Evolutionary conservation across 2,888 invertebrate species (phyloP), one percentile per base, ranked within the genome.

Genomic region (Dasypolia templi): DNA sequence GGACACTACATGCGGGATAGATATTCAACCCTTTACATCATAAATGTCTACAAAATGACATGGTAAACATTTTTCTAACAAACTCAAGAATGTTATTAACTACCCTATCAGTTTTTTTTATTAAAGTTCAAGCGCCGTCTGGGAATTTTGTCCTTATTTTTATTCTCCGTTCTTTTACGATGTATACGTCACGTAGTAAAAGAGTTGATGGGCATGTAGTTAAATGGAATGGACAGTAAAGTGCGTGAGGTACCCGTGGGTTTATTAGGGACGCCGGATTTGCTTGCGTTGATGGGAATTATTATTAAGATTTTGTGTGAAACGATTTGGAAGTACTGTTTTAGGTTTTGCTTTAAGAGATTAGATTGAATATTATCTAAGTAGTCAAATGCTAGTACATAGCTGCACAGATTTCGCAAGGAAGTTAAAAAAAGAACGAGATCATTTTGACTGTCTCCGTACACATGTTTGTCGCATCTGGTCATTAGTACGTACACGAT

Each of bases 111-210:
- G 62, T 83, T 70, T 63, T 84, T n/a, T 67, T 81, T 84, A 81
- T 81, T 62, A 72, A 71, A 68, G 69, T 75, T 58, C 55, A 81
- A 62, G n/a, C 71, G 49, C 49, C 35, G 84, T 76, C 81, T 76
- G 61, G 58, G 81, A 72, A 84, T 81, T 46, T 62, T 26, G 61
- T 58, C 53, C 61, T 76, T 81, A 84, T 76, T 82, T 84, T 75
- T 84, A 82, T 68, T 49, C 61, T 71, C 42, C 65, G 81, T 81
- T 81, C 71, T 81, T 81, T 82, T 84, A 82, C 82, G 81, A 81
- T 58, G 53, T 84, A 67, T 71, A 75, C 82, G 68, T 82, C 82
- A 76, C 84, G 71, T 84, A 81, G 68, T 82, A 72, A 84, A 76
- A 84, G 61, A 71, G 82, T 81, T 82, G 71, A 84, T 84, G 71